phyloP scores from a whole-genome alignment of 2,113 vertebrate species.

The Hippocampus mohnikei region DNA sequence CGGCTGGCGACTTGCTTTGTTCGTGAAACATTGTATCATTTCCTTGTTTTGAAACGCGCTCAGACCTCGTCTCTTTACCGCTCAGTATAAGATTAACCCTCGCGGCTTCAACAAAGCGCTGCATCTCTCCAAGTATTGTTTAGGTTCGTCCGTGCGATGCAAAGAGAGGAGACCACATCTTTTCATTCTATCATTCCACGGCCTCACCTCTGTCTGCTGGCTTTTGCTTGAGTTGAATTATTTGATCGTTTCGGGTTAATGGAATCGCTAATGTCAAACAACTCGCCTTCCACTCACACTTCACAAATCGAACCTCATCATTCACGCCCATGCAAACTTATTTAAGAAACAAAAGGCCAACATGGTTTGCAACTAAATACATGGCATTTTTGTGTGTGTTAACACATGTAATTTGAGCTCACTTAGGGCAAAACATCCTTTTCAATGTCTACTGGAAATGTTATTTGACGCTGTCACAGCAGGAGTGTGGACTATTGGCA shows the following conservation, averaged over 20 bases:
- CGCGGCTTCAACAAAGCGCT: slow-evolving; percentile 5
- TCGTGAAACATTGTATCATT: slow-evolving; percentile 10
- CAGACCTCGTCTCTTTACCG: slow-evolving; percentile 21
- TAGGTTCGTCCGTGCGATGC: background rate
- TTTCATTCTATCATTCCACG: background rate
- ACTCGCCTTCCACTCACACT: background rate
- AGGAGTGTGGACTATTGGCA: slow-evolving; percentile 52
- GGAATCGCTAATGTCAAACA: background rate
- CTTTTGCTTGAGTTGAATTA: slow-evolving; percentile 1
- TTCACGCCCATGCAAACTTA: background rate
- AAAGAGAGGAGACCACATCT: background rate
- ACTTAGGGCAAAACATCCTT: background rate
- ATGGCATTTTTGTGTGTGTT: background rate
- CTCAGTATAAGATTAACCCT: slow-evolving; percentile 16
- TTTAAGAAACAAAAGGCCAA: background rate
- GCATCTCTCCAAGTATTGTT: background rate
- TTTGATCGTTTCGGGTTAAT: background rate
- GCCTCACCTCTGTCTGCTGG: background rate
- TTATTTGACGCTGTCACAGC: slow-evolving; percentile 50
- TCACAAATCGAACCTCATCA: background rate
- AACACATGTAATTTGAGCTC: background rate
- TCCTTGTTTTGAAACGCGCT: slow-evolving; percentile 32
- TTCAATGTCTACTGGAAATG: slow-evolving; percentile 17
- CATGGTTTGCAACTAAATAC: background rate
- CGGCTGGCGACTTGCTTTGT: slow-evolving; percentile 28